Evolutionary conservation across 2,888 invertebrate genomes (phyloP).

Genomic region (Sphinx pinastri): DNA sequence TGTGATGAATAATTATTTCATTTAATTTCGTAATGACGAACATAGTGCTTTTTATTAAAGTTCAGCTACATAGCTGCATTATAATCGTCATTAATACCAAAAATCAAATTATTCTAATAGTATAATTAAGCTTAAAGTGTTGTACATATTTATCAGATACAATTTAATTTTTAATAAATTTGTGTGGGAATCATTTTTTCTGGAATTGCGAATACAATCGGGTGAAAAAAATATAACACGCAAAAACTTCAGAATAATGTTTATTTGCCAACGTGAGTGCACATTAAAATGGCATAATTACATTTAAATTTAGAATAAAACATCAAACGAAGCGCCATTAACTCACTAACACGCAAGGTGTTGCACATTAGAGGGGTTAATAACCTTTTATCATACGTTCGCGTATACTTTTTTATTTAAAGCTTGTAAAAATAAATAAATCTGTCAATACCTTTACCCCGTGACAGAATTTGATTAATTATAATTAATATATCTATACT

Average conservation of each 20-base stretch:
- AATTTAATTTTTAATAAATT: background rate
- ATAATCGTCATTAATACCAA: background rate
- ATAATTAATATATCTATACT: too few species aligned
- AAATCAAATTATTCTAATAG: background rate
- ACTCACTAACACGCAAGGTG: background rate
- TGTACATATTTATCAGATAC: background rate
- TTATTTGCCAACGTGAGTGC: background rate
- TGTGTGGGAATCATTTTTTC: slow-evolving; percentile 2
- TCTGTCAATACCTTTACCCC: too few species aligned
- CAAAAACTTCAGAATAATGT: background rate
- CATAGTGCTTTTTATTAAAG: too few species aligned
- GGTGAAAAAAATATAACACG: background rate
- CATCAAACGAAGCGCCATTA: background rate
- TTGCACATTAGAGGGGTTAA: background rate
- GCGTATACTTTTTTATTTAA: background rate
- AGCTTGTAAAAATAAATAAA: too few species aligned
- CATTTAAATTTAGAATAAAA: background rate
- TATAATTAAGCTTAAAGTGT: background rate
- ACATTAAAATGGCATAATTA: background rate
- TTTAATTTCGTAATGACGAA: too few species aligned
- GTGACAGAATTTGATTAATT: too few species aligned
- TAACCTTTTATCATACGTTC: background rate
- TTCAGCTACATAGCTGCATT: too few species aligned
- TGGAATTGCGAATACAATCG: background rate
- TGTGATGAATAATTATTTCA: too few species aligned